Evolutionary conservation across 2,888 invertebrate genomes (phyloP).

Genomic region (Monochamus alternatus): DNA sequence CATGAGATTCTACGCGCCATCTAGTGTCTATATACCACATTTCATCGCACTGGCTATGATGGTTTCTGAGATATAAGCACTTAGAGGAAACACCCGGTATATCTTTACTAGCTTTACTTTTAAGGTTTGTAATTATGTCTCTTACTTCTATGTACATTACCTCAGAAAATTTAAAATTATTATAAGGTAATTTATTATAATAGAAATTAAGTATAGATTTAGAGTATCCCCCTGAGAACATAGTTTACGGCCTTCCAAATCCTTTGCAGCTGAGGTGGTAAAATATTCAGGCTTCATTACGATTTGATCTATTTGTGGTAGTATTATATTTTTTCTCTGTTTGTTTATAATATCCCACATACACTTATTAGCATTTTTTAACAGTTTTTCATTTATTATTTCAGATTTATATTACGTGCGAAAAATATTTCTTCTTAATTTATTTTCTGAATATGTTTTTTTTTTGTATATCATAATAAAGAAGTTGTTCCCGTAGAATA

Average conservation of each 20-base stretch:
- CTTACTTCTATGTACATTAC: background rate
- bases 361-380: background rate
- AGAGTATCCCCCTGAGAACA: background rate
- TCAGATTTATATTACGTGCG: background rate
- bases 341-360: background rate
- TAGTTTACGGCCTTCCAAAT: background rate
- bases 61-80: too few relatives aligned
- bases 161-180: background rate
- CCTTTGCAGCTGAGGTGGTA: background rate
- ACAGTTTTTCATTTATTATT: background rate
- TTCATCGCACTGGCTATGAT: too few relatives aligned
- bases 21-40: too few relatives aligned
- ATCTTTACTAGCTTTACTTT: background rate
- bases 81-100: background rate
- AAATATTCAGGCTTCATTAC: background rate
- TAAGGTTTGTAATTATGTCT: background rate
- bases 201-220: background rate
- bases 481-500: background rate
- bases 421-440: background rate
- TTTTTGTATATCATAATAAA: background rate
- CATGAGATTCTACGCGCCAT: too few relatives aligned
- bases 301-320: background rate
- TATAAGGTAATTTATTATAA: background rate
- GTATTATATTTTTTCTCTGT: background rate
- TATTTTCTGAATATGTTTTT: background rate